A percentile compares a stretch with the other conserved stretches of the same genome.
Evolutionary conservation across 1,140 invertebrate species (phyloP).

Genomic region (Temnothorax longispinosus): DNA sequence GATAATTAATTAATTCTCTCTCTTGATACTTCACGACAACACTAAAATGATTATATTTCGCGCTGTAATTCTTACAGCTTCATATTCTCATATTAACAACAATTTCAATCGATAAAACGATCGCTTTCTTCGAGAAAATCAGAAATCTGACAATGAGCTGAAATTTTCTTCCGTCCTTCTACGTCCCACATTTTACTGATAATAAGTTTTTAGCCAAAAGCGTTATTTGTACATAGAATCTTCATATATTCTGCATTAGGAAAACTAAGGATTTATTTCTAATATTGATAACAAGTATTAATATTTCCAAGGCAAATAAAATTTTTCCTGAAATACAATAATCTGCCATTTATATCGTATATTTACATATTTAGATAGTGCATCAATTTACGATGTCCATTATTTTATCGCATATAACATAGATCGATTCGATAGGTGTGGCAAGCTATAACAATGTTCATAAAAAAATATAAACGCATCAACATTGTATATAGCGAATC

Average conservation of each 20-base stretch:
- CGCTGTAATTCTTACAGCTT: neutral
- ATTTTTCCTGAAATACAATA: slow-evolving; percentile 3
- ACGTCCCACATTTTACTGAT: neutral
- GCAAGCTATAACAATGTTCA: neutral
- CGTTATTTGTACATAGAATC: neutral
- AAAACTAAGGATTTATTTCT: neutral
- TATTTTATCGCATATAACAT: slow-evolving; percentile 25
- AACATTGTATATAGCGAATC: slow-evolving; percentile 7
- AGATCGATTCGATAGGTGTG: neutral
- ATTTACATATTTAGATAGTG: neutral
- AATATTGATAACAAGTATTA: neutral
- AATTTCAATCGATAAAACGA: neutral
- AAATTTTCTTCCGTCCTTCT: neutral
- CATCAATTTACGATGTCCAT: neutral
- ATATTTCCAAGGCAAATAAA: neutral
- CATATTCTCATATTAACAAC: neutral
- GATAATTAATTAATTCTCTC: neutral
- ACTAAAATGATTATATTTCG: neutral
- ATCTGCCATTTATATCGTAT: neutral
- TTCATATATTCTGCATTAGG: neutral
- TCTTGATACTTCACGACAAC: neutral
- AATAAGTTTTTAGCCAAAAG: neutral
- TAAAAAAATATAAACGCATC: slow-evolving; percentile 22
- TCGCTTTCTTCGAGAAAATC: neutral
- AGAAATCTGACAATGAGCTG: neutral